Evolutionary conservation across 2,888 invertebrate species (phyloP).

Genomic region (Drosophila crucigera): DNA sequence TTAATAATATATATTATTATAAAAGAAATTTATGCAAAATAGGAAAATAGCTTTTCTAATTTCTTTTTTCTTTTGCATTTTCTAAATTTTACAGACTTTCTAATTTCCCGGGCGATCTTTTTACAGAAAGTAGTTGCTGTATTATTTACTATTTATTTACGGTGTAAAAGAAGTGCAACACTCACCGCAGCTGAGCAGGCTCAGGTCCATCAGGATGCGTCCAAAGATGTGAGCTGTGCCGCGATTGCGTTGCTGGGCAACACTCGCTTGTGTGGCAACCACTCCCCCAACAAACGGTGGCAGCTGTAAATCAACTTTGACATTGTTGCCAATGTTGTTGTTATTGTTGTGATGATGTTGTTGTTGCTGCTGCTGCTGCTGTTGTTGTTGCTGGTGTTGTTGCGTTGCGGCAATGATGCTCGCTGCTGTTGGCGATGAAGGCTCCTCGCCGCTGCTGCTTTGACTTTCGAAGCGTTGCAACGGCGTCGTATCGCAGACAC

Average conservation of each 20-base stretch:
- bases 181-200: conserved; percentile 79
- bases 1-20: background rate
- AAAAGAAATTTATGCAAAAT: background rate
- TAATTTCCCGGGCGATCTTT: too few relatives aligned
- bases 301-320: conserved; percentile 75
- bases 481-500: conserved; percentile 81
- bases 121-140: background rate
- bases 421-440: conserved; percentile 77
- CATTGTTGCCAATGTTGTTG: conserved; percentile 69
- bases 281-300: conserved; percentile 60
- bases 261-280: conserved; percentile 5
- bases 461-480: conserved; percentile 80
- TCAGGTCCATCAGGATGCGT: conserved; percentile 71
- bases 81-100: background rate
- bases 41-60: background rate
- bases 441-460: conserved; percentile 82
- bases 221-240: conserved; percentile 69
- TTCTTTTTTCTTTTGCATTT: background rate
- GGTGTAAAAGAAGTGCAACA: background rate
- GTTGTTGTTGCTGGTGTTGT: conserved; percentile 12
- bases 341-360: conserved; percentile 36
- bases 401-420: conserved; percentile 35
- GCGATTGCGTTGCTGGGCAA: conserved; percentile 16
- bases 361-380: background rate
- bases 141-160: background rate